These are phyloP conservation scores for Idaea aversata DNA, from an alignment of 2,888 invertebrate genomes.

Conservation along the genomic window DNA sequence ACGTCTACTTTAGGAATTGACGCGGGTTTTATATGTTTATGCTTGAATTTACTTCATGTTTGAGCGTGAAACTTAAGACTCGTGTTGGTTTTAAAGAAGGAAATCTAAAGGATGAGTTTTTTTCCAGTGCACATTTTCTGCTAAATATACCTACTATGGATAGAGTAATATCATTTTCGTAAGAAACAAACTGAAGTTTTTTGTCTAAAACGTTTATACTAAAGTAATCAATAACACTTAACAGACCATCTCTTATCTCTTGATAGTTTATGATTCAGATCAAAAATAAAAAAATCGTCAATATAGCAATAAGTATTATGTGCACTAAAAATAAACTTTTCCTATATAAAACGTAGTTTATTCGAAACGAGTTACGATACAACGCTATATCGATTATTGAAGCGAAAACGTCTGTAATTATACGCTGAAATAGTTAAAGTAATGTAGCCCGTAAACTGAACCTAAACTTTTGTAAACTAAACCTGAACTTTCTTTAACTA, in stretches of 20 bases:
- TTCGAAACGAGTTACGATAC: conserved; percentile 56
- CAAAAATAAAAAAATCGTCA: too few relatives aligned
- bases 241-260: too few relatives aligned
- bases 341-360: conserved; percentile 50
- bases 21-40: neutral
- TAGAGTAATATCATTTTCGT: too few relatives aligned
- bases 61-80: neutral
- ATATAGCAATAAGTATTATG: neutral
- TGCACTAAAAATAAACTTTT: neutral
- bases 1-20: neutral
- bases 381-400: conserved; percentile 49
- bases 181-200: too few relatives aligned
- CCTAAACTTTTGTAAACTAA: too few relatives aligned
- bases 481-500: too few relatives aligned
- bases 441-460: neutral
- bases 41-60: neutral
- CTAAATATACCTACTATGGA: neutral
- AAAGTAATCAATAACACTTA: too few relatives aligned
- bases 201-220: too few relatives aligned
- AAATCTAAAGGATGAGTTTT: neutral
- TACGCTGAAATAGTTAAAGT: neutral
- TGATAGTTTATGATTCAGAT: too few relatives aligned
- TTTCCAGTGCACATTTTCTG: neutral
- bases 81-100: neutral
- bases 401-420: conserved; percentile 9